A percentile compares a stretch with the other conserved stretches of the same genome.
phyloP scores from a whole-genome alignment of 2,888 invertebrate genomes.

The Lymantria dispar region DNA sequence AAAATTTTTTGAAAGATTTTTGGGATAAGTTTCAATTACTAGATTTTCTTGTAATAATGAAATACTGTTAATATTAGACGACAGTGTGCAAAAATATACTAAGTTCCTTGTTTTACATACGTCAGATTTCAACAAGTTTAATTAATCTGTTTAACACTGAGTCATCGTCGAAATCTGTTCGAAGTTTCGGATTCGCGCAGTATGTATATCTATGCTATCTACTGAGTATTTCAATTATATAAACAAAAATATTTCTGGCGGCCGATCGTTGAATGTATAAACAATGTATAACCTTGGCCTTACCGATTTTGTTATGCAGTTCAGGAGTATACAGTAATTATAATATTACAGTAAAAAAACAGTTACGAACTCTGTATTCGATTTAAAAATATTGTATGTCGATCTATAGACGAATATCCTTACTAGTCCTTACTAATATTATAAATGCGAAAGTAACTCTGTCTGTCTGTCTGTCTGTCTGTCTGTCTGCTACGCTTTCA shows the following conservation, averaged over 20 bases:
- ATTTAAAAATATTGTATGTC: not conserved
- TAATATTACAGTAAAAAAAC: slow-evolving; percentile 13
- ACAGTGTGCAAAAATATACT: not conserved
- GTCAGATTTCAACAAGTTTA: slow-evolving; percentile 1
- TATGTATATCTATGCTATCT: slow-evolving; percentile 9
- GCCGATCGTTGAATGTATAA: slow-evolving; percentile 38
- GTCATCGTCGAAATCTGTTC: slow-evolving; percentile 10
- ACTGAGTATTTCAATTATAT: slow-evolving; percentile 22
- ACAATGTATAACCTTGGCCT: slow-evolving; percentile 46
- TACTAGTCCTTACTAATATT: too few species aligned
- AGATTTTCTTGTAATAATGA: too few species aligned
- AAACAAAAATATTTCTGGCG: slow-evolving; percentile 32
- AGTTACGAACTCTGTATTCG: slow-evolving; percentile 1
- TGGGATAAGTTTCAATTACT: too few species aligned
- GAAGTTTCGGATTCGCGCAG: not conserved
- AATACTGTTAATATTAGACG: too few species aligned
- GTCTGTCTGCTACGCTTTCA: too few species aligned
- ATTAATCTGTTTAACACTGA: slow-evolving; percentile 16
- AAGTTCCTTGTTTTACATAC: not conserved
- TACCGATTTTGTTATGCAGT: slow-evolving; percentile 28
- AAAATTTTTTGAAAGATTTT: too few species aligned
- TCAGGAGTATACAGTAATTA: slow-evolving; percentile 20
- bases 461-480: too few species aligned
- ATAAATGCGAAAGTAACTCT: too few species aligned
- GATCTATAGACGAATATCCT: not conserved